These are phyloP conservation scores for Cryptoblepharus egeriae DNA, from an alignment of 2,797 vertebrate genomes.

Conservation along the genomic window DNA sequence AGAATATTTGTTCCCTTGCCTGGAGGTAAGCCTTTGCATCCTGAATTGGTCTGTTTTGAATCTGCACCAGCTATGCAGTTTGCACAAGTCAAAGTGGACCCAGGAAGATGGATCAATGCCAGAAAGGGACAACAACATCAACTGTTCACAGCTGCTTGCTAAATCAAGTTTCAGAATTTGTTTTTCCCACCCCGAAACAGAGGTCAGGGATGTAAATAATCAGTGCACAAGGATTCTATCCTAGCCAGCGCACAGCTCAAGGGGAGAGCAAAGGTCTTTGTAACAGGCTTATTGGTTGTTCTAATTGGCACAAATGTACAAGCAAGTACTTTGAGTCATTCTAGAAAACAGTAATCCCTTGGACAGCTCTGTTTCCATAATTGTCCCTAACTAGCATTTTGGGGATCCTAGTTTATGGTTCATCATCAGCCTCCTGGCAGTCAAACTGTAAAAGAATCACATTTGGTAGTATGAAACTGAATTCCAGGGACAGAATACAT, in stretches of 20 bases:
- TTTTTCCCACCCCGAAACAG: too few relatives aligned
- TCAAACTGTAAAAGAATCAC: not conserved
- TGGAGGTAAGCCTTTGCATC: too few relatives aligned
- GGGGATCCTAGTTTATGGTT: not conserved
- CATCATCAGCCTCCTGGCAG: not conserved
- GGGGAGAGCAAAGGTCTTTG: not conserved
- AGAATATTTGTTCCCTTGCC: too few relatives aligned
- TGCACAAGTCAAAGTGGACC: too few relatives aligned
- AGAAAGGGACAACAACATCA: too few relatives aligned
- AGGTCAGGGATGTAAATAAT: not conserved
- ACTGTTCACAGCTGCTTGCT: not conserved
- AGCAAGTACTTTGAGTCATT: not conserved
- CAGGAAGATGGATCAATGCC: too few relatives aligned
- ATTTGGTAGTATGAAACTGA: not conserved
- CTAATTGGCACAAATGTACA: not conserved
- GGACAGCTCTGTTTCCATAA: not conserved
- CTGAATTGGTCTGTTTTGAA: too few relatives aligned
- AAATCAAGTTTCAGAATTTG: not conserved
- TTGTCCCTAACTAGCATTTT: not conserved
- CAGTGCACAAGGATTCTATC: not conserved
- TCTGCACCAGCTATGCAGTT: too few relatives aligned
- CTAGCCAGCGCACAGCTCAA: not conserved
- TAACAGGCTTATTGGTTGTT: not conserved
- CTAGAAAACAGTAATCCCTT: not conserved
- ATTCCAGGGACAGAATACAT: not conserved